Base-by-base conservation (phyloP, 1,140 invertebrate genomes). In the Ceratina japonica region DNA sequence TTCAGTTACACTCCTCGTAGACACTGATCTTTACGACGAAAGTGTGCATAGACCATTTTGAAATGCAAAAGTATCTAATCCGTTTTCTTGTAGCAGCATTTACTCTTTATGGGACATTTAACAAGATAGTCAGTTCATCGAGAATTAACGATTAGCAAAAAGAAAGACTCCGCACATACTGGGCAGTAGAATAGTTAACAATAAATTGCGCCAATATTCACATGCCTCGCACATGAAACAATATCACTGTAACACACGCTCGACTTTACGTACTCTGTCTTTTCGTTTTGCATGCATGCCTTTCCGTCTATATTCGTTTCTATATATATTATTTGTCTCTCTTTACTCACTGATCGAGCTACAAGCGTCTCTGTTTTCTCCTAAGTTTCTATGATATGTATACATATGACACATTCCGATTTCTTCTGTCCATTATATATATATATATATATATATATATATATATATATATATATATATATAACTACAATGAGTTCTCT, bases 281-380 rank as follows among this genome's bases (percentile, higher is more conserved):
- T 87, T 83, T 49, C 51, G 83, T 73, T 89, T 88, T 90, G 90
- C 90, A 91, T 90, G 89, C 75, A 66, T 73, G 89, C 89, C 91
- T 84, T 72, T 72, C 52, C 61, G 31, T 64, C 20, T 44, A 22
- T 61, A 3, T 51, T 3, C 8, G 1, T 22, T 68, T 75, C 80
- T 72, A 44, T 7, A 44, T 7, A 44, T 10, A 44, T 44, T 44
- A 44, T 61, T 61, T 62, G 27, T 62, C 27, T 62, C 27, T 71
- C 22, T 75, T 63, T 31, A 22, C 22, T 85, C 80, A 27, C 44
- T 4, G 27, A 80, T 68, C 75, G 31, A 68, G 51, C 71, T 37
- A 31, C 20, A 54, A 15, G 3, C 20, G 12, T 0, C 7, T n/a
- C 7, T n/a, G n/a, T n/a, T 56, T 31, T 66, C 69, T 73, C 37